Conservation (phyloP, 2,797 vertebrate species). For the Nothura maculosa region DNA sequence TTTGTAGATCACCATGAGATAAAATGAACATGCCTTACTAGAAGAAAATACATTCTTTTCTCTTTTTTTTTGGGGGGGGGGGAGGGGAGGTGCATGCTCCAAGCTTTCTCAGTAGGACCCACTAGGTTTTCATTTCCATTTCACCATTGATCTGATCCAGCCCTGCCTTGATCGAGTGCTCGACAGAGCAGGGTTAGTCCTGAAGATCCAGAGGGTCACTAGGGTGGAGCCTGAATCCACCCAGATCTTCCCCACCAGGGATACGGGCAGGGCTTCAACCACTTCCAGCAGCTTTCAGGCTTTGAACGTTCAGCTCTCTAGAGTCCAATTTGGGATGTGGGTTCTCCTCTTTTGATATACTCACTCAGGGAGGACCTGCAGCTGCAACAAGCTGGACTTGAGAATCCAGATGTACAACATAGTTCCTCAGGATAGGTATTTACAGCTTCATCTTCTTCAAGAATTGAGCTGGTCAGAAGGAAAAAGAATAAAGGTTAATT, state of each 20-base stretch:
- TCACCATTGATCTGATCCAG: not conserved
- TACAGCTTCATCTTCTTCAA: not conserved
- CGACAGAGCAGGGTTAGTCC: rapidly evolving
- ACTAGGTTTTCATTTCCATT: conserved; percentile 10
- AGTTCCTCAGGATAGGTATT: too few relatives aligned
- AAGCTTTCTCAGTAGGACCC: conserved; percentile 55
- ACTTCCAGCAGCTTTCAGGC: not conserved
- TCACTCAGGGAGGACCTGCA: not conserved
- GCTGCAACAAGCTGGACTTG: not conserved
- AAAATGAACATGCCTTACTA: conserved; percentile 44
- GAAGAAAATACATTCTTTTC: conserved; percentile 45
- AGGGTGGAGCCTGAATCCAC: not conserved
- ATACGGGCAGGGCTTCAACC: not conserved
- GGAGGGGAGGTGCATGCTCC: conserved; percentile 27
- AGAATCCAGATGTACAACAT: not conserved
- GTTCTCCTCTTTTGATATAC: not conserved
- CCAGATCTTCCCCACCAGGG: not conserved
- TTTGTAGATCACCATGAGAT: conserved; percentile 64
- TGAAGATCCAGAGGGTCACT: rapidly evolving
- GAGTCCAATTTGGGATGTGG: not conserved
- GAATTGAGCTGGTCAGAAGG: not conserved
- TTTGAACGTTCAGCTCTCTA: not conserved
- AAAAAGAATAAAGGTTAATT: not conserved
- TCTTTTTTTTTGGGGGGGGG: not conserved
- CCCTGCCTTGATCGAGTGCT: rapidly evolving